Evolutionary conservation across 2,797 vertebrate species (phyloP).

Genomic region (Scarus forsteni): DNA sequence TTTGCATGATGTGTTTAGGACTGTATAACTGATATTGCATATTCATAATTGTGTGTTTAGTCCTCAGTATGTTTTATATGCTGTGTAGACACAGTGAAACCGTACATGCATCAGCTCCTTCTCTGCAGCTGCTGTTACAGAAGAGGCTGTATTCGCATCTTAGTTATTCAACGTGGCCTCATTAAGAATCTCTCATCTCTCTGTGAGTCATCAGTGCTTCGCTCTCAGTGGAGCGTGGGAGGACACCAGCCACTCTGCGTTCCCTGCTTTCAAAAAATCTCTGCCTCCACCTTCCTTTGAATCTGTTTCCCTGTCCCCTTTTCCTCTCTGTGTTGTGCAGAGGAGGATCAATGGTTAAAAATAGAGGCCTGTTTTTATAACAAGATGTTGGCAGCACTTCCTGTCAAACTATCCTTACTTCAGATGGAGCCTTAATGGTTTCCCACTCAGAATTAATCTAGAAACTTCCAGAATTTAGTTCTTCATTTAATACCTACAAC

Average conservation of each 20-base stretch:
- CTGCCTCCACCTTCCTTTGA: constrained; percentile 26
- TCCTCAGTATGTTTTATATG: not conserved
- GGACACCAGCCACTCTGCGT: constrained; percentile 38
- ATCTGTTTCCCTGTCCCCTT: constrained; percentile 1
- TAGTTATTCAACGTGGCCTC: constrained; percentile 31
- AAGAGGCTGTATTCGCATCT: not conserved
- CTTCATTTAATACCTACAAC: too few relatives aligned
- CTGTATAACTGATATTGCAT: too few relatives aligned
- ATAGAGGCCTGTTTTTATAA: constrained; percentile 10
- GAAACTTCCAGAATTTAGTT: too few relatives aligned
- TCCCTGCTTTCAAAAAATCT: not conserved
- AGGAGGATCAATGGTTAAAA: constrained; percentile 21
- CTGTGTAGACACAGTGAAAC: not conserved
- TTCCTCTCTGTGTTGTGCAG: constrained; percentile 16
- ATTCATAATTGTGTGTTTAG: too few relatives aligned
- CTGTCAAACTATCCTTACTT: not conserved
- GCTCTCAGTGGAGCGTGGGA: constrained; percentile 44
- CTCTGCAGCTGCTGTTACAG: not conserved
- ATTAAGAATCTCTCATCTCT: constrained; percentile 38
- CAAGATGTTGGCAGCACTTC: not conserved
- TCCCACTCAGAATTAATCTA: not conserved
- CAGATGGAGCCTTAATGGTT: not conserved
- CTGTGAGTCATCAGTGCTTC: constrained; percentile 49
- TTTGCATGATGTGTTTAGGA: too few relatives aligned
- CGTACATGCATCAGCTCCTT: not conserved